Evolutionary conservation across 2,888 invertebrate species (phyloP).

Genomic region (Caenorhabditis doughertyi): DNA sequence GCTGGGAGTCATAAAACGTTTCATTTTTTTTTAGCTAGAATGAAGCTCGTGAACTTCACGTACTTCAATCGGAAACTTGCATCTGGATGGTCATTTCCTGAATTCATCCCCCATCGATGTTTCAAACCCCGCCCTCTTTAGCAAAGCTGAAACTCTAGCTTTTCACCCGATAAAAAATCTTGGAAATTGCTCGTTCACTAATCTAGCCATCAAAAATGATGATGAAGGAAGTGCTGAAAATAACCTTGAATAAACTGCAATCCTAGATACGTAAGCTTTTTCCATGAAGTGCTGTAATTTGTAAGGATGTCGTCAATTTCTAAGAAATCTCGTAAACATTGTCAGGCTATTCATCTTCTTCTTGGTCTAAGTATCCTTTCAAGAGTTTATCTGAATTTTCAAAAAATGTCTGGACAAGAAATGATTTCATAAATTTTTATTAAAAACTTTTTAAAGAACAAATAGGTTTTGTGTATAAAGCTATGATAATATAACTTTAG

Average conservation of each 20-base stretch:
- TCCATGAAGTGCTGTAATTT: constrained; percentile 27
- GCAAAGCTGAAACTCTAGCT: not conserved
- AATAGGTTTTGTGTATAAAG: constrained; percentile 15
- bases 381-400: no score
- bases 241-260: not conserved
- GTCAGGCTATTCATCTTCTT: constrained; percentile 24
- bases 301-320: constrained; percentile 26
- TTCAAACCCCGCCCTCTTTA: no score
- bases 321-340: constrained; percentile 21
- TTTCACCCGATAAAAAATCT: not conserved
- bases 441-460: constrained; percentile 14
- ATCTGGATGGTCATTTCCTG: no score
- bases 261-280: not conserved
- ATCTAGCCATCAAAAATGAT: not conserved
- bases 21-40: no score
- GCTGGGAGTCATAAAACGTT: no score
- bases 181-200: not conserved
- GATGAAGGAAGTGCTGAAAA: not conserved
- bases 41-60: no score
- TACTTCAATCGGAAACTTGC: no score
- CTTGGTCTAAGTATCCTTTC: not conserved
- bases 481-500: constrained; percentile 36
- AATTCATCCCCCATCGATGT: no score
- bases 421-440: constrained; percentile 12
- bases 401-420: no score